Conservation (phyloP, 2,797 vertebrate species). For the Argentina silus region DNA sequence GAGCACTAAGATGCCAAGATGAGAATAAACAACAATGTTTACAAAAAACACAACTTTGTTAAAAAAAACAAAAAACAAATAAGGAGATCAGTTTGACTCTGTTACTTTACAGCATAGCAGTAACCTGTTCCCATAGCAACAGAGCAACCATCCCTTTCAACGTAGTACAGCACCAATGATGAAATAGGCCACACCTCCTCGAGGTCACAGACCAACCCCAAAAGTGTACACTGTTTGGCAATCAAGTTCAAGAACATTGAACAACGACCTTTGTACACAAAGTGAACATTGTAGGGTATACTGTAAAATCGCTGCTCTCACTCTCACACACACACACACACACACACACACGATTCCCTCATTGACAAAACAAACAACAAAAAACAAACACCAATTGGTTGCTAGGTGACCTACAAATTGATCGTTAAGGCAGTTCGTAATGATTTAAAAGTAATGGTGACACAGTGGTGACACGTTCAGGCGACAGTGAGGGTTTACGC, state of each 20-base stretch:
- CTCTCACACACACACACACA: background rate
- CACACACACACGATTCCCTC: background rate
- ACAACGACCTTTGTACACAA: background rate
- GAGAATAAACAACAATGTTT: background rate
- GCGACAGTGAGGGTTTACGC: too few relatives aligned
- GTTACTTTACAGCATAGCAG: constrained; percentile 39
- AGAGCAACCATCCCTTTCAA: constrained; percentile 43
- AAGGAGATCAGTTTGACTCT: background rate
- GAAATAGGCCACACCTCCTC: background rate
- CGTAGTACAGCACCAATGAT: constrained; percentile 43
- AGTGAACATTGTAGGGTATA: background rate
- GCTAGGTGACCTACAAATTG: constrained; percentile 6
- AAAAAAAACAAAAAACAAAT: background rate
- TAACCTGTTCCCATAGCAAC: constrained; percentile 45
- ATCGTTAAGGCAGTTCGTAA: background rate
- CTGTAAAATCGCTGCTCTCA: background rate
- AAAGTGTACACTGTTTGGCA: background rate
- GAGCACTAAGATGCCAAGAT: background rate
- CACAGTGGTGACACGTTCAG: too few relatives aligned
- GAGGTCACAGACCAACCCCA: background rate
- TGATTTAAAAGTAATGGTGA: background rate
- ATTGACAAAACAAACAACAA: background rate
- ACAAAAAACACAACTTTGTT: background rate
- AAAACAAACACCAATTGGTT: background rate
- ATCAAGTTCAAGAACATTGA: background rate